phyloP scores from a whole-genome alignment of 2,113 vertebrate species.

The Chunga burmeisteri region DNA sequence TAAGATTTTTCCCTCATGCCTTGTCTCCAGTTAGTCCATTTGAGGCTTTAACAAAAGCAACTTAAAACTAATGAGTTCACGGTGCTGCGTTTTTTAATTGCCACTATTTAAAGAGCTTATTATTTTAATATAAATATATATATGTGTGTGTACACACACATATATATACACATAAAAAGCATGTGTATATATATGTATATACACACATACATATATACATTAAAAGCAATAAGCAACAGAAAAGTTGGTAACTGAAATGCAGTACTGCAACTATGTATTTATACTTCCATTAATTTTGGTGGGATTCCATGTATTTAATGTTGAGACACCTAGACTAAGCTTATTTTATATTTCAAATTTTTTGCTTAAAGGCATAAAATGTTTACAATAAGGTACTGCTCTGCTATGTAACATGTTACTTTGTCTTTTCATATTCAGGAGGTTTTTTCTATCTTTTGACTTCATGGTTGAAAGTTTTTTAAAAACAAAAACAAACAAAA shows the following conservation, averaged over 20 bases:
- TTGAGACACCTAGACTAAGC: neutral
- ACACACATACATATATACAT: rapidly evolving
- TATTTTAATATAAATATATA: neutral
- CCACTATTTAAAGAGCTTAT: neutral
- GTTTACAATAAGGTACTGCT: neutral
- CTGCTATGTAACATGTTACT: neutral
- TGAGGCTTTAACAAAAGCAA: neutral
- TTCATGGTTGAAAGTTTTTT: neutral
- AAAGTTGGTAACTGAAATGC: neutral
- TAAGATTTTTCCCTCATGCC: neutral
- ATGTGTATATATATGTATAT: neutral
- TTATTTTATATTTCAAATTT: neutral
- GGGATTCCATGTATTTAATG: neutral
- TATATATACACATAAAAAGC: neutral
- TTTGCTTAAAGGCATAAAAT: neutral
- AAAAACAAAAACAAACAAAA: no score
- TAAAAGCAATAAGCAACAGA: neutral
- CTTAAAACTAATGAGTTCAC: neutral
- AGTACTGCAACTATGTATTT: neutral
- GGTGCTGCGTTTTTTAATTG: neutral
- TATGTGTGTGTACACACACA: neutral
- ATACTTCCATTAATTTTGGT: neutral
- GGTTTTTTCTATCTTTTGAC: neutral
- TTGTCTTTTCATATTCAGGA: neutral
- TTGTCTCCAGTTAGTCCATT: neutral